Conservation (phyloP, 2,797 vertebrate species). For the Pseudochirops corinnae region DNA sequence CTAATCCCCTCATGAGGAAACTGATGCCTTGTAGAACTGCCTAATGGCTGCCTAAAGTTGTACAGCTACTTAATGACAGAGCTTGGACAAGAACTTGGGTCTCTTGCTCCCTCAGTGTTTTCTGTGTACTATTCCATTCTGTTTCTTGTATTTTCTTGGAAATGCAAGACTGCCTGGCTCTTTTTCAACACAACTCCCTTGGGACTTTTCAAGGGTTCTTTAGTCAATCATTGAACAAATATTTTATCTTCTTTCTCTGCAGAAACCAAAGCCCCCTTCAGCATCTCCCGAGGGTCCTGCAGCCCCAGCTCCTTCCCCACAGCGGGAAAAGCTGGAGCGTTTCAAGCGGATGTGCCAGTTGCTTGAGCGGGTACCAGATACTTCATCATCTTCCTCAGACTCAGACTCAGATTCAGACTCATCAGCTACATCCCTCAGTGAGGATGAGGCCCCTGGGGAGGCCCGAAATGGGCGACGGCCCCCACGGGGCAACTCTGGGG, state of each 20-base stretch:
- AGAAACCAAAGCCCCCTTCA: slow-evolving; percentile 90
- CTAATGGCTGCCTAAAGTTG: slow-evolving; percentile 20
- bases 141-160: not conserved
- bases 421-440: slow-evolving; percentile 77
- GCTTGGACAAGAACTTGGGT: not conserved
- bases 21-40: slow-evolving; percentile 17
- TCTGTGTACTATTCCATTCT: not conserved
- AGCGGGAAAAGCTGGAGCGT: slow-evolving; percentile 93
- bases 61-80: not conserved
- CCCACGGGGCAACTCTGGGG: slow-evolving; percentile 81
- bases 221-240: slow-evolving; percentile 20
- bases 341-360: slow-evolving; percentile 95
- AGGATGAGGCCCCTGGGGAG: slow-evolving; percentile 79
- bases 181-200: slow-evolving; percentile 28
- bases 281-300: slow-evolving; percentile 85
- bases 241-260: slow-evolving; percentile 21
- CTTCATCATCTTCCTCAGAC: slow-evolving; percentile 88
- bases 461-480: slow-evolving; percentile 83
- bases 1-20: not conserved
- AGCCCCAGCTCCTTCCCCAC: slow-evolving; percentile 88
- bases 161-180: slow-evolving; percentile 19
- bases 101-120: not conserved
- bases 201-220: slow-evolving; percentile 43
- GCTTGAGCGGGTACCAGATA: slow-evolving; percentile 90
- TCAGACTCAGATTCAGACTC: slow-evolving; percentile 92